These are phyloP conservation scores for Ciconia boyciana DNA, from an alignment of 2,113 vertebrate species.

Conservation along the genomic window DNA sequence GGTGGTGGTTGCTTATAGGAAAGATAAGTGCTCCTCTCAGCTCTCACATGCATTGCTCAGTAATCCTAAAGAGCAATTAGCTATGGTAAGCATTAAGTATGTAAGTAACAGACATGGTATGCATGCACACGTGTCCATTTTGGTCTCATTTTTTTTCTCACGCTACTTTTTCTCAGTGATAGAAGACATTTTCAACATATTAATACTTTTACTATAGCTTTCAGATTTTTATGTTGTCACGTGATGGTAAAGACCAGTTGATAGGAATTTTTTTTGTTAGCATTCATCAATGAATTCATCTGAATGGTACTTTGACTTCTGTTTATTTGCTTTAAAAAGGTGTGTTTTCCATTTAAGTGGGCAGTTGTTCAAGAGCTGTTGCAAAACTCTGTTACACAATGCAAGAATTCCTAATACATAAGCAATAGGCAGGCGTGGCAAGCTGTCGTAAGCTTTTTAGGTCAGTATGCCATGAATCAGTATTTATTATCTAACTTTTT, in stretches of 20 bases:
- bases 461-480: constrained; percentile 62
- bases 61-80: neutral
- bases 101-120: no score
- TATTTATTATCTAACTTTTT: constrained; percentile 53
- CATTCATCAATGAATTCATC: neutral
- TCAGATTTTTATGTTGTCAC: neutral
- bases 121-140: neutral
- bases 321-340: constrained; percentile 7
- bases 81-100: neutral
- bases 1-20: neutral
- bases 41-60: accelerated
- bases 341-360: constrained; percentile 55
- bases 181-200: neutral
- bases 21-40: neutral
- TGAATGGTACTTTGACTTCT: neutral
- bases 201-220: neutral
- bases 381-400: constrained; percentile 63
- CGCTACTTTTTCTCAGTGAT: neutral
- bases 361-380: constrained; percentile 32
- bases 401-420: constrained; percentile 51
- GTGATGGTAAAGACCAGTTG: neutral
- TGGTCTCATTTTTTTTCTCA: accelerated
- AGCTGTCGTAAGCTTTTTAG: constrained; percentile 37
- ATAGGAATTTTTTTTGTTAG: neutral
- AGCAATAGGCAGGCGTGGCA: constrained; percentile 25